Evolutionary conservation across 2,888 invertebrate genomes (phyloP).

Genomic region (Polietes domitor): DNA sequence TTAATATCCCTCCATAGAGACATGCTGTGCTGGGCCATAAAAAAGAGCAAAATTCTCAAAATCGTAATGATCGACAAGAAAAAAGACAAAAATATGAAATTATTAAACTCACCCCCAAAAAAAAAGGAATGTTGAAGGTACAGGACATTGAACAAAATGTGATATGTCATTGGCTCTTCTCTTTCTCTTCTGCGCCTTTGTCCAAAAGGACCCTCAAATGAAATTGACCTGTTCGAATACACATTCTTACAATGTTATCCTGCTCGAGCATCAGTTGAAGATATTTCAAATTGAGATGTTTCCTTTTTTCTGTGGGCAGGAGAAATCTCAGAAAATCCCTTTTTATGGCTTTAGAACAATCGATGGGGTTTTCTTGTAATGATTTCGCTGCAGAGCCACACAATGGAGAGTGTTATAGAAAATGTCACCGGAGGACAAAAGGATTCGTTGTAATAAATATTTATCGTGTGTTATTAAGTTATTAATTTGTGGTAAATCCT

Average conservation of each 20-base stretch:
- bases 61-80: conserved; percentile 73
- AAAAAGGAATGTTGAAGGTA: conserved; percentile 20
- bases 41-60: conserved; percentile 69
- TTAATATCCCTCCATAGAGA: conserved; percentile 42
- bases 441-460: conserved; percentile 44
- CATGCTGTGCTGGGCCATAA: conserved; percentile 60
- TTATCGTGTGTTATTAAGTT: conserved; percentile 56
- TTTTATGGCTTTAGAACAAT: conserved; percentile 31
- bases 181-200: neutral
- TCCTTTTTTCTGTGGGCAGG: conserved; percentile 8
- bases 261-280: conserved; percentile 41
- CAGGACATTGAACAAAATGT: conserved; percentile 64
- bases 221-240: conserved; percentile 53
- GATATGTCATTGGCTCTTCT: conserved; percentile 71
- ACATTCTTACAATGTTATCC: conserved; percentile 54
- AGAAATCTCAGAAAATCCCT: conserved; percentile 39
- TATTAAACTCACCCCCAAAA: conserved; percentile 68
- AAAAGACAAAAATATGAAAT: conserved; percentile 74
- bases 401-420: conserved; percentile 56
- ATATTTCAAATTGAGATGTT: conserved; percentile 24
- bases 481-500: conserved; percentile 63
- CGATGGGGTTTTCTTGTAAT: conserved; percentile 39
- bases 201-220: conserved; percentile 37
- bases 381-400: neutral
- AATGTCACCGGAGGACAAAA: conserved; percentile 48